Evolutionary conservation across 2,888 invertebrate genomes (phyloP).

Genomic region (Standfussiana lucernea): DNA sequence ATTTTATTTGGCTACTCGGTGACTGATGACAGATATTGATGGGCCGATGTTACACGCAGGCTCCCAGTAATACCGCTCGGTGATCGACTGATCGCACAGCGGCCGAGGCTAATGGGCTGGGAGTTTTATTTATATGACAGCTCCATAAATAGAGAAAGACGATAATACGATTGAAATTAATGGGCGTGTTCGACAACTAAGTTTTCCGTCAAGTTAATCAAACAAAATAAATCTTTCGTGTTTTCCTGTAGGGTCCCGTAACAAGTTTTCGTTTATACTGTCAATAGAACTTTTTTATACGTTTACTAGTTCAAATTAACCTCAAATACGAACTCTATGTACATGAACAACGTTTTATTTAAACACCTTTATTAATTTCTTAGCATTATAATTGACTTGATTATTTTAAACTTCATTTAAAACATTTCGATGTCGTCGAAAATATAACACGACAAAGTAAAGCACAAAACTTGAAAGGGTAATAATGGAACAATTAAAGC

Average conservation of each 20-base stretch:
- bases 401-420: constrained; percentile 31
- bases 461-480: constrained; percentile 73
- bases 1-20: constrained; percentile 87
- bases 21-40: constrained; percentile 89
- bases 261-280: constrained; percentile 44
- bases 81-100: constrained; percentile 76
- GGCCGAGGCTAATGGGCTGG: constrained; percentile 79
- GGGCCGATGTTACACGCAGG: constrained; percentile 78
- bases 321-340: background rate
- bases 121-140: constrained; percentile 86
- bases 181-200: constrained; percentile 76
- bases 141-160: constrained; percentile 79
- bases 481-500: constrained; percentile 80
- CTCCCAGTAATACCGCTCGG: constrained; percentile 80
- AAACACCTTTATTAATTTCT: background rate
- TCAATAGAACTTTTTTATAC: constrained; percentile 22
- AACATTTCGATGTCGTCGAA: constrained; percentile 72
- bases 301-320: constrained; percentile 21
- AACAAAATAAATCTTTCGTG: constrained; percentile 66
- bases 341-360: background rate
- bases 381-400: background rate
- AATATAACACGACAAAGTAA: constrained; percentile 68
- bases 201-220: constrained; percentile 72
- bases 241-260: constrained; percentile 61
- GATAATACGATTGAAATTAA: constrained; percentile 84